phyloP scores from a whole-genome alignment of 2,797 vertebrate species.

The Knipowitschia caucasica region DNA sequence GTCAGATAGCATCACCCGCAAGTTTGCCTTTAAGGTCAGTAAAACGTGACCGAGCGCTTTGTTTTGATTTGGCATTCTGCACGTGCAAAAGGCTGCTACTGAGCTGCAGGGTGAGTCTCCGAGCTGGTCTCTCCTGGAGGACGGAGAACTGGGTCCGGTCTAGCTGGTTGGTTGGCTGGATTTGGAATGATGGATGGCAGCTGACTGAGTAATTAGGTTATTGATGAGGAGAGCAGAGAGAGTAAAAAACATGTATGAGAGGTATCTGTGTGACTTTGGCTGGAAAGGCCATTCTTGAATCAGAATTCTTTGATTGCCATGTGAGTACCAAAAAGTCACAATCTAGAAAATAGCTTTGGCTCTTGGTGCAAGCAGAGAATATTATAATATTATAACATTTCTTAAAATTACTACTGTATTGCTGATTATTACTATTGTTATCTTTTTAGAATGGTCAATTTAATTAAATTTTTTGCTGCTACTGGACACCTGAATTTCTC shows the following conservation, averaged over 20 bases:
- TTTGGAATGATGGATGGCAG: slow-evolving; percentile 22
- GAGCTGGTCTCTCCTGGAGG: slow-evolving; percentile 14
- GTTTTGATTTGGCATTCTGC: slow-evolving; percentile 5
- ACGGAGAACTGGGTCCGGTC: background rate
- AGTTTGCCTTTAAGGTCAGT: slow-evolving; percentile 94
- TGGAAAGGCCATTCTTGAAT: background rate
- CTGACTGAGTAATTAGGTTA: slow-evolving; percentile 25
- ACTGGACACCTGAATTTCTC: too few relatives aligned
- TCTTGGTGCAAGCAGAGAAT: too few relatives aligned
- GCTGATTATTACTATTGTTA: too few relatives aligned
- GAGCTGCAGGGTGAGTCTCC: background rate
- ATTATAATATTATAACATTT: too few relatives aligned
- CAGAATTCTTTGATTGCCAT: too few relatives aligned
- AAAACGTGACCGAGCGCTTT: background rate
- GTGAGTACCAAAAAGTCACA: background rate
- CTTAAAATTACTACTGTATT: too few relatives aligned
- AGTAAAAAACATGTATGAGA: background rate
- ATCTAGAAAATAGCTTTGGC: too few relatives aligned
- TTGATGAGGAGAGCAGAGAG: slow-evolving; percentile 16
- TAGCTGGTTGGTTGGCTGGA: slow-evolving; percentile 18
- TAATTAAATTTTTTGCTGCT: too few relatives aligned
- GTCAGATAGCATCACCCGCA: slow-evolving; percentile 88
- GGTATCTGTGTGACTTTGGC: background rate
- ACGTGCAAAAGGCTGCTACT: background rate
- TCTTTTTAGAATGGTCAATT: too few relatives aligned